Base-by-base conservation (phyloP, 2,888 invertebrate species). In the Plemyria rubiginata region DNA sequence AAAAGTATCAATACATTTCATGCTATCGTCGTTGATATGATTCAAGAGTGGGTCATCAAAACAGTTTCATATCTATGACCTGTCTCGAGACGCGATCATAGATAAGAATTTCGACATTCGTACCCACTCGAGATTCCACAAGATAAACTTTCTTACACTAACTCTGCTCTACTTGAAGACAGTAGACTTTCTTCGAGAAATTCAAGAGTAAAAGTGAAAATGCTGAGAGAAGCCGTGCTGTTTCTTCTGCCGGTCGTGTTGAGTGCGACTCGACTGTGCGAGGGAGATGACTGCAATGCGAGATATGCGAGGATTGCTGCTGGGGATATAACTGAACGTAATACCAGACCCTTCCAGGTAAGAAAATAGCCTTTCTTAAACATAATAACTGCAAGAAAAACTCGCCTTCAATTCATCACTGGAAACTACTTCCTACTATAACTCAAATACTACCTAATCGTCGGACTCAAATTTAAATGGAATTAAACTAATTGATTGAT, bases 341-440 rank as follows among this genome's bases (percentile, higher is more conserved):
- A 87, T 56, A 80, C 84, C 0, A 82, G 92, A 56, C 91, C 92
- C 1, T 92, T 86, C 73, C 91, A 92, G 82, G 92, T 90, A 70
- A 73, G 77, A 46, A 48, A 40, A 13, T 5, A 64, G 16, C n/a
- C n/a, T n/a, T n/a, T n/a, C n/a, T n/a, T n/a, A n/a, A n/a, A n/a
- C n/a, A n/a, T n/a, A n/a, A n/a, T n/a, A n/a, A n/a, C n/a, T n/a
- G n/a, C n/a, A n/a, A n/a, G n/a, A n/a, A n/a, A n/a, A n/a, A n/a
- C n/a, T n/a, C n/a, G n/a, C n/a, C n/a, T n/a, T n/a, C n/a, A n/a
- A n/a, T n/a, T n/a, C n/a, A n/a, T n/a, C n/a, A n/a, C n/a, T n/a
- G n/a, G n/a, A n/a, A n/a, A n/a, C n/a, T n/a, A n/a, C n/a, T n/a
- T n/a, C n/a, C n/a, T n/a, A n/a, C n/a, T n/a, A n/a, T n/a, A n/a